A percentile compares a stretch with the other conserved stretches of the same genome.
Evolutionary conservation across 2,113 vertebrate species (phyloP).

Genomic region (Empidonax alnorum): DNA sequence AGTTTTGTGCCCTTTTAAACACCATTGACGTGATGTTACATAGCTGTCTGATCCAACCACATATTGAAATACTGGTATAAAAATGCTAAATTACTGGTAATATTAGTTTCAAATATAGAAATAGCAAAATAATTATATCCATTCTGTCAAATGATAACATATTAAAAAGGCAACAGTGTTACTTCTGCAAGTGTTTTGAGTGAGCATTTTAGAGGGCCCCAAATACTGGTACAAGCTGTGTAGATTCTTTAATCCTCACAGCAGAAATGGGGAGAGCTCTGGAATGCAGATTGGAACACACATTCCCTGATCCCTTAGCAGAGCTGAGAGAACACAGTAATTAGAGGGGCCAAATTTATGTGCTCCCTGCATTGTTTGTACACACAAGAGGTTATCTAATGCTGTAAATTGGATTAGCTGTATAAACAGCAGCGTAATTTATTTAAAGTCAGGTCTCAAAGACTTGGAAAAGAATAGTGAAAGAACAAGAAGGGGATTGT

Average conservation of each 20-base stretch:
- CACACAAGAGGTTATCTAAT: background rate
- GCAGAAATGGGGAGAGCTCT: background rate
- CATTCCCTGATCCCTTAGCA: background rate
- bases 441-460: conserved; percentile 4
- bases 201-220: background rate
- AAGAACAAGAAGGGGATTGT: background rate
- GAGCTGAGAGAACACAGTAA: background rate
- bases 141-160: background rate
- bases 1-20: background rate
- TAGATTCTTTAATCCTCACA: background rate
- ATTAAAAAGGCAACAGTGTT: background rate
- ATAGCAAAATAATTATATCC: background rate
- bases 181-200: background rate
- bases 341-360: background rate
- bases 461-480: background rate
- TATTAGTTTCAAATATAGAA: background rate
- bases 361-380: background rate
- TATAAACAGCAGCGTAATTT: conserved; percentile 18
- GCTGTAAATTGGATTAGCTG: conserved; percentile 24
- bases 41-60: background rate
- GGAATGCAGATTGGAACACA: background rate
- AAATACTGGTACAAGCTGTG: background rate
- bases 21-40: background rate
- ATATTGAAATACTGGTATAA: background rate
- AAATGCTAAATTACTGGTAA: background rate